These are phyloP conservation scores for Microcebus lehilahytsara DNA, from an alignment of 2,113 vertebrate species.

Conservation along the genomic window DNA sequence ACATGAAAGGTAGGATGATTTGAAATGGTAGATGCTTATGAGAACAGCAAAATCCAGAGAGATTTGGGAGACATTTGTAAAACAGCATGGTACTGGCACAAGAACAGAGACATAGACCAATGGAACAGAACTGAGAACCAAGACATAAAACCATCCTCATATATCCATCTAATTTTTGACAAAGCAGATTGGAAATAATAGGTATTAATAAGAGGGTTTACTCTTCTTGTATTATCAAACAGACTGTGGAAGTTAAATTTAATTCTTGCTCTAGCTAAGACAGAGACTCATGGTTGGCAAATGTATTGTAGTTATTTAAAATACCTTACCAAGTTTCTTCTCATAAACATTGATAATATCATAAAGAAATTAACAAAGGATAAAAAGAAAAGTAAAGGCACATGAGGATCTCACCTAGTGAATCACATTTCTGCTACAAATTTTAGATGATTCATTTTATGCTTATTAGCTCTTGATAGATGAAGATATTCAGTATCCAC, in stretches of 20 bases:
- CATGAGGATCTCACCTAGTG: fast-evolving
- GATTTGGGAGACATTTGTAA: not conserved
- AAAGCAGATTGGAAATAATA: not conserved
- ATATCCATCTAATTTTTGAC: too few relatives aligned
- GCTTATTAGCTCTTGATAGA: not conserved
- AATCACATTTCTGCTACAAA: not conserved
- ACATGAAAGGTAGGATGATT: not conserved
- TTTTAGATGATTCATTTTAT: not conserved
- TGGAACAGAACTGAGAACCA: too few relatives aligned
- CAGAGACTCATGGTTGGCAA: not conserved
- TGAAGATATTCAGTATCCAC: not conserved
- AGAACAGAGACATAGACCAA: too few relatives aligned
- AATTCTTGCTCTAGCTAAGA: not conserved
- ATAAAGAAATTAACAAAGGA: not conserved
- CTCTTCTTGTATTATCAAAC: not conserved
- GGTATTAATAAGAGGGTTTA: not conserved
- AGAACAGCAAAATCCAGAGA: not conserved
- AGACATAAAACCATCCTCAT: too few relatives aligned
- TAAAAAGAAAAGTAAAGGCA: not conserved
- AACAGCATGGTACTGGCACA: too few relatives aligned
- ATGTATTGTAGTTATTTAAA: not conserved
- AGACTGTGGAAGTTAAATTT: not conserved
- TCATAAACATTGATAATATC: not conserved
- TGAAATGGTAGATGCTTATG: not conserved
- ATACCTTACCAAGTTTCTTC: not conserved